Evolutionary conservation across 2,888 invertebrate species (phyloP).

Genomic region (Hylaea fasciaria): DNA sequence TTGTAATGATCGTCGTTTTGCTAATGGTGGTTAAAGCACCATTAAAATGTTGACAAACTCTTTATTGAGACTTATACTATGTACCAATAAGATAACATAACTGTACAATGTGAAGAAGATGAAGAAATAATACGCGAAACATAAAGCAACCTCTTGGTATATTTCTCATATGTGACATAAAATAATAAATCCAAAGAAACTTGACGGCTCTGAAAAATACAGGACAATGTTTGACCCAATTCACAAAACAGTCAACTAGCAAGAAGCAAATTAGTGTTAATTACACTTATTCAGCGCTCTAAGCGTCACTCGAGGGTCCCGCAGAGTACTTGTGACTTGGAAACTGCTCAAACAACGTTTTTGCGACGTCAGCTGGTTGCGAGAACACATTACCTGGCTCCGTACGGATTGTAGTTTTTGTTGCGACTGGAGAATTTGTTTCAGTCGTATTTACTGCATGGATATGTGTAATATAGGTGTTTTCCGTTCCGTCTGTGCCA

Average conservation of each 20-base stretch:
- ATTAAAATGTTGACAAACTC: too few species aligned
- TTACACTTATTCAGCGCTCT: constrained; percentile 13
- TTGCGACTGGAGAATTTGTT: constrained; percentile 12
- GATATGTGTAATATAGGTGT: background rate
- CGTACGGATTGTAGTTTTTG: constrained; percentile 15
- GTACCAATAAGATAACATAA: too few species aligned
- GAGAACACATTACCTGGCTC: constrained; percentile 16
- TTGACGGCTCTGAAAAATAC: too few species aligned
- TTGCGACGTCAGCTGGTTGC: constrained; percentile 18
- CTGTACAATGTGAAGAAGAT: too few species aligned
- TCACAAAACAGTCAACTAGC: background rate
- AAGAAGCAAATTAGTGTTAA: constrained; percentile 21
- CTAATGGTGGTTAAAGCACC: too few species aligned
- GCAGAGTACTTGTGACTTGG: background rate
- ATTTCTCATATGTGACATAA: too few species aligned
- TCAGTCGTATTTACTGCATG: background rate
- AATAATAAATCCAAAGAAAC: too few species aligned
- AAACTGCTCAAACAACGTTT: constrained; percentile 2
- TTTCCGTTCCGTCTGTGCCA: too few species aligned
- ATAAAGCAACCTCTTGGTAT: too few species aligned
- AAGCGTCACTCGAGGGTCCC: constrained; percentile 1
- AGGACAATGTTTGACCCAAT: background rate
- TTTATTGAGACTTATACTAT: too few species aligned
- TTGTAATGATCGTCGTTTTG: too few species aligned
- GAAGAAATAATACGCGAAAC: too few species aligned